Percentiles rank a stretch among this genome's conserved stretches.
These are phyloP conservation scores for Podarcis cretensis DNA, from an alignment of 2,113 vertebrate genomes.

Conservation along the genomic window DNA sequence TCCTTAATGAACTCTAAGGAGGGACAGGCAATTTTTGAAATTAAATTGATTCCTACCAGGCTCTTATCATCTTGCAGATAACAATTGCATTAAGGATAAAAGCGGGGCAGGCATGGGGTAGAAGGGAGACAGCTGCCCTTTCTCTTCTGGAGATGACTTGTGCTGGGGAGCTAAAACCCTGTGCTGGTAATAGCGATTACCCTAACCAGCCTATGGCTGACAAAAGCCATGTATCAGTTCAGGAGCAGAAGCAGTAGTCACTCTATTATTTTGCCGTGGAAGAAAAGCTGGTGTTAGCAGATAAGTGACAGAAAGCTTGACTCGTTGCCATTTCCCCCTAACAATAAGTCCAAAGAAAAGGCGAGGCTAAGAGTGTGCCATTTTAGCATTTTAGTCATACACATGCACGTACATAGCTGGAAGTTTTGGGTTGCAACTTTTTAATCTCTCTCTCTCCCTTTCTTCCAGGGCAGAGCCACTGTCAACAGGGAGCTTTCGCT, in stretches of 20 bases:
- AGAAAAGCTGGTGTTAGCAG: constrained; percentile 40
- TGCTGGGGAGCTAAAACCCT: constrained; percentile 38
- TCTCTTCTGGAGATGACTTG: constrained; percentile 33
- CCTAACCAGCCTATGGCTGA: constrained; percentile 39
- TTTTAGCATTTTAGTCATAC: constrained; percentile 40
- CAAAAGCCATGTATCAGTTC: constrained; percentile 57
- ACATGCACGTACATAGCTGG: neutral
- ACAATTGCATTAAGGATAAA: constrained; percentile 38
- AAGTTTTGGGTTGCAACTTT: neutral
- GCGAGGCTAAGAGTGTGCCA: neutral
- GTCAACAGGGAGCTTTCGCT: neutral
- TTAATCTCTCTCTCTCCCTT: neutral
- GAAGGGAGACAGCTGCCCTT: constrained; percentile 16
- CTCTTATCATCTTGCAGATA: constrained; percentile 31
- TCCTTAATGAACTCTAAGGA: constrained; percentile 6
- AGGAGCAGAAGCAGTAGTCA: constrained; percentile 46
- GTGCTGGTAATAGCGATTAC: constrained; percentile 48
- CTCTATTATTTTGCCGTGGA: constrained; percentile 39
- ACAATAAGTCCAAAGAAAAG: constrained; percentile 52
- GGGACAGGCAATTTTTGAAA: constrained; percentile 19
- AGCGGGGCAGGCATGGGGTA: neutral
- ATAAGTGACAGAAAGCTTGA: constrained; percentile 66
- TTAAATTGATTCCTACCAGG: constrained; percentile 32
- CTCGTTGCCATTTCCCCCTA: constrained; percentile 43
- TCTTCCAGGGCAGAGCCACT: neutral